A percentile compares a stretch with the other conserved stretches of the same genome.
Evolutionary conservation across 2,888 invertebrate genomes (phyloP).

Genomic region (Hanleya hanleyi): DNA sequence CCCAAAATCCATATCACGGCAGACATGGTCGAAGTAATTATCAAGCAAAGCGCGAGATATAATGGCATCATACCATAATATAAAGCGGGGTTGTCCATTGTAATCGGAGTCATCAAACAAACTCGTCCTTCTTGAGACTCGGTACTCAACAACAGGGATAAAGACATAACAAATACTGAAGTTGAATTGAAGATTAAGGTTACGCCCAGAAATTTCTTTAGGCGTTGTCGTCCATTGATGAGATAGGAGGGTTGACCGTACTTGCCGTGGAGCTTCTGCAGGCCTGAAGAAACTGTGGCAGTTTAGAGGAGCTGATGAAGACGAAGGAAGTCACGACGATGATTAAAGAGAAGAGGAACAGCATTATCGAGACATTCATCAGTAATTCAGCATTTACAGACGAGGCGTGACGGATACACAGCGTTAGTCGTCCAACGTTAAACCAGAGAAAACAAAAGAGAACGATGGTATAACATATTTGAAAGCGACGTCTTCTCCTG

Average conservation of each 20-base stretch:
- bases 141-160: not conserved
- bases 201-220: not conserved
- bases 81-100: not conserved
- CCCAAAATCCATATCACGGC: too few relatives aligned
- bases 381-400: not conserved
- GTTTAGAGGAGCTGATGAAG: not conserved
- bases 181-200: not conserved
- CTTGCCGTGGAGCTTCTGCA: not conserved
- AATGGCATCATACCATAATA: not conserved
- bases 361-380: not conserved
- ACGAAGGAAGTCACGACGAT: not conserved
- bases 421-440: not conserved
- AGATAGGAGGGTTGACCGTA: not conserved
- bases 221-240: not conserved
- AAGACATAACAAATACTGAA: not conserved
- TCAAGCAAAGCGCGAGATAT: not conserved
- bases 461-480: not conserved
- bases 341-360: not conserved
- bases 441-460: not conserved
- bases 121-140: not conserved
- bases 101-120: not conserved
- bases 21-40: not conserved
- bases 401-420: not conserved
- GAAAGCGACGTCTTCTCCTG: not conserved
- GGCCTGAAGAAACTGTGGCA: not conserved